These are phyloP conservation scores for Propithecus deckenii DNA, from an alignment of 2,797 vertebrate species.

Conservation along the genomic window DNA sequence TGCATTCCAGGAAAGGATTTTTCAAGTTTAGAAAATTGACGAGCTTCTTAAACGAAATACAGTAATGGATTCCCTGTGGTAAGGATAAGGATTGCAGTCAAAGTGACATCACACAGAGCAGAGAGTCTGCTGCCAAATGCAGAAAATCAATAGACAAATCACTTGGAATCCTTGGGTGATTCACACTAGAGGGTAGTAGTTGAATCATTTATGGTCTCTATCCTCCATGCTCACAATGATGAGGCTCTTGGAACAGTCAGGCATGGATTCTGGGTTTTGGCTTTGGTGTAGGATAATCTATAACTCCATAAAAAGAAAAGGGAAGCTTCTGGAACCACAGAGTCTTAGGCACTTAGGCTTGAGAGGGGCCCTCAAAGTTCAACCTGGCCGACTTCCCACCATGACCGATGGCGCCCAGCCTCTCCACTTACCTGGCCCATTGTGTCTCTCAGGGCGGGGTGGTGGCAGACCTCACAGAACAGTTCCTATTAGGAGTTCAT, in stretches of 20 bases:
- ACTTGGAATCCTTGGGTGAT: background rate
- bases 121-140: background rate
- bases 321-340: background rate
- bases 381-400: background rate
- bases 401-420: fast-evolving
- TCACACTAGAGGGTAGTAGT: background rate
- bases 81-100: background rate
- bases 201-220: conserved; percentile 40
- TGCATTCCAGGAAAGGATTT: background rate
- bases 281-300: background rate
- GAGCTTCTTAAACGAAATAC: conserved; percentile 36
- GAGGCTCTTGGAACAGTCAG: background rate
- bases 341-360: background rate
- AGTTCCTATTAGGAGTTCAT: background rate
- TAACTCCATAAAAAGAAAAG: background rate
- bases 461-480: fast-evolving
- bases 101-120: background rate
- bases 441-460: fast-evolving
- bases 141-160: background rate
- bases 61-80: background rate
- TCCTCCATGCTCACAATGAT: background rate
- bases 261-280: background rate
- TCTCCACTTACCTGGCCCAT: background rate
- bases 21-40: background rate
- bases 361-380: background rate